phyloP scores from a whole-genome alignment of 2,888 invertebrate genomes.

The Apamea sordens region DNA sequence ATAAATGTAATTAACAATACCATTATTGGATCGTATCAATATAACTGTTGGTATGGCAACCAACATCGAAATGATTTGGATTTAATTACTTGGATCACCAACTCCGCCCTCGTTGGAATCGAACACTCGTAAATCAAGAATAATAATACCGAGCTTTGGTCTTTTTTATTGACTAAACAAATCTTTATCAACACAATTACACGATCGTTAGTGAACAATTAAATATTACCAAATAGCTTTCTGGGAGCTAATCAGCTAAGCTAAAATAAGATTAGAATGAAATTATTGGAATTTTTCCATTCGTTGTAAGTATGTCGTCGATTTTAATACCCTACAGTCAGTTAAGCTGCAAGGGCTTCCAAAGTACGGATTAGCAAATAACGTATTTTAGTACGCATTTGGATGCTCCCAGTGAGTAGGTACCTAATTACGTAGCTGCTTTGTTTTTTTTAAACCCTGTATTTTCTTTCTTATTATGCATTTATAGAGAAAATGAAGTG shows the following conservation, averaged over 20 bases:
- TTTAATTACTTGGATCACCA: conserved; percentile 85
- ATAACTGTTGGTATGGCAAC: conserved; percentile 80
- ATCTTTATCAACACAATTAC: conserved; percentile 88
- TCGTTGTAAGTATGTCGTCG: background rate
- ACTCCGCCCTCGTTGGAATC: conserved; percentile 82
- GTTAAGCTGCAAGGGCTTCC: background rate
- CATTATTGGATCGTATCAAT: conserved; percentile 81
- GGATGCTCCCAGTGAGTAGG: background rate
- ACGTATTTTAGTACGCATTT: background rate
- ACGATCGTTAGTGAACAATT: conserved; percentile 85
- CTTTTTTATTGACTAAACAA: conserved; percentile 84
- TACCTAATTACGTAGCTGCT: background rate
- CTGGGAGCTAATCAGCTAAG: conserved; percentile 62
- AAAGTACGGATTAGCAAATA: background rate
- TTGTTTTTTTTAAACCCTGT: background rate
- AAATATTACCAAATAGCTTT: conserved; percentile 78
- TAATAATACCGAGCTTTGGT: conserved; percentile 82
- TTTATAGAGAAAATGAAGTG: background rate
- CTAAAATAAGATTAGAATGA: conserved; percentile 22
- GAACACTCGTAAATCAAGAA: conserved; percentile 84
- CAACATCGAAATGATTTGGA: conserved; percentile 82
- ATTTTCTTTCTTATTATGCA: background rate
- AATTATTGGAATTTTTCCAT: background rate
- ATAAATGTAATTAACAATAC: conserved; percentile 81
- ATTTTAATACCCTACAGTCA: background rate